Evolutionary conservation across 2,888 invertebrate species (phyloP).

Genomic region (Neoaliturus tenellus): DNA sequence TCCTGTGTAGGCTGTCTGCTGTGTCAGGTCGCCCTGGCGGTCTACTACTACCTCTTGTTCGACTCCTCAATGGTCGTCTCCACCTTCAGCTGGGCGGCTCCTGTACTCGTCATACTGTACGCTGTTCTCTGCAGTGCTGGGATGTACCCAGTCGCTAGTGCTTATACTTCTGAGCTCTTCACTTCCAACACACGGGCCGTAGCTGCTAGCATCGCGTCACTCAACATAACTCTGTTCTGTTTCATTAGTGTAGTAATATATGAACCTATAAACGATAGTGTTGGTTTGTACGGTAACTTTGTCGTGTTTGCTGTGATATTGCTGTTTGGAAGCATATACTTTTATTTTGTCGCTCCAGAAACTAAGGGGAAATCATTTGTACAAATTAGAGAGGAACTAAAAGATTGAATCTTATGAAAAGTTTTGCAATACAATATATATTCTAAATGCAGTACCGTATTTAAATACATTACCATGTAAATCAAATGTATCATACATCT

Average conservation of each 20-base stretch:
- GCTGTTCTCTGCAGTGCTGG: constrained; percentile 77
- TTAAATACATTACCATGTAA: too few relatives aligned
- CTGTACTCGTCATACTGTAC: constrained; percentile 76
- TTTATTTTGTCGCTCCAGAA: constrained; percentile 11
- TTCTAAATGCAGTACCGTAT: too few relatives aligned
- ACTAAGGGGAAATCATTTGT: constrained; percentile 16
- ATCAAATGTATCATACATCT: too few relatives aligned
- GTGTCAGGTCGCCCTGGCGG: constrained; percentile 30
- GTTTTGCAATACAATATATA: too few relatives aligned
- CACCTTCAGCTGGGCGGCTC: constrained; percentile 72
- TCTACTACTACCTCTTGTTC: constrained; percentile 58
- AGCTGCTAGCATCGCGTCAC: not conserved
- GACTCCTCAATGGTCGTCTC: constrained; percentile 67
- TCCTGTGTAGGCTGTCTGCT: constrained; percentile 57
- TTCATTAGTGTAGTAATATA: not conserved
- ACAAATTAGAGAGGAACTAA: constrained; percentile 8
- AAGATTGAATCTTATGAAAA: too few relatives aligned
- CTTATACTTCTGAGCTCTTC: constrained; percentile 24
- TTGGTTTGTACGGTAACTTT: constrained; percentile 9
- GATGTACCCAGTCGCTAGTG: constrained; percentile 66
- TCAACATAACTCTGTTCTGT: not conserved
- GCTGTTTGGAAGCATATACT: not conserved
- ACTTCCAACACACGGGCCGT: not conserved
- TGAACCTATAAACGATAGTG: not conserved
- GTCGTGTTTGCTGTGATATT: not conserved